A percentile compares a stretch with the other conserved stretches of the same genome.
These are phyloP conservation scores for Rhabdornis inornatus DNA, from an alignment of 2,113 vertebrate species.

Conservation along the genomic window DNA sequence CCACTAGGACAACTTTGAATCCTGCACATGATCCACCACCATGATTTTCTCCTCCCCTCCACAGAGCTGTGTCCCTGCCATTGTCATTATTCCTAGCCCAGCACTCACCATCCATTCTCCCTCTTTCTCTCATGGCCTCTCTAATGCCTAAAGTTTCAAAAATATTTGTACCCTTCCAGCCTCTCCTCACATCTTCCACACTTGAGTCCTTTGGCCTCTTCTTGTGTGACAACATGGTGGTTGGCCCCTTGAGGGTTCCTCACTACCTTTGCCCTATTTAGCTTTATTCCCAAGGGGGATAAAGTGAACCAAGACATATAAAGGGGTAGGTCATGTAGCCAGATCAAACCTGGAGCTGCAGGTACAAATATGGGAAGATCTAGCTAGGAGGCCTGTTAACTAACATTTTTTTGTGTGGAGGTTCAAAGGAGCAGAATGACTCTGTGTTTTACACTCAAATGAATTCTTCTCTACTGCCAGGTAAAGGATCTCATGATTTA, in stretches of 20 bases:
- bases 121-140: not conserved
- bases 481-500: not conserved
- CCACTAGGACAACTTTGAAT: not conserved
- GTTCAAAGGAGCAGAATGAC: not conserved
- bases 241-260: not conserved
- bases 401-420: not conserved
- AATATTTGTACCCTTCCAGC: not conserved
- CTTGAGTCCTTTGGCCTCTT: not conserved
- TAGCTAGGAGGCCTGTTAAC: not conserved
- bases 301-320: not conserved
- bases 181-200: not conserved
- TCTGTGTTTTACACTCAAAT: not conserved
- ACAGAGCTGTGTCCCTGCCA: not conserved
- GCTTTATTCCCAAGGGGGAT: not conserved
- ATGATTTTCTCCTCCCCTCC: not conserved
- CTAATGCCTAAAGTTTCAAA: not conserved
- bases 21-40: not conserved
- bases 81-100: not conserved
- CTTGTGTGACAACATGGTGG: not conserved
- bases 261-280: not conserved
- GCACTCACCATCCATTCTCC: not conserved
- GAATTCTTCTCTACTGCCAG: not conserved
- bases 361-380: not conserved
- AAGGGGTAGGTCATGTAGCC: fast-evolving
- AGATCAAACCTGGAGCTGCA: not conserved